Evolutionary conservation across 1,140 invertebrate genomes (phyloP), one percentile per base, ranked within the genome.

Genomic region (Melanaphis sacchari): DNA sequence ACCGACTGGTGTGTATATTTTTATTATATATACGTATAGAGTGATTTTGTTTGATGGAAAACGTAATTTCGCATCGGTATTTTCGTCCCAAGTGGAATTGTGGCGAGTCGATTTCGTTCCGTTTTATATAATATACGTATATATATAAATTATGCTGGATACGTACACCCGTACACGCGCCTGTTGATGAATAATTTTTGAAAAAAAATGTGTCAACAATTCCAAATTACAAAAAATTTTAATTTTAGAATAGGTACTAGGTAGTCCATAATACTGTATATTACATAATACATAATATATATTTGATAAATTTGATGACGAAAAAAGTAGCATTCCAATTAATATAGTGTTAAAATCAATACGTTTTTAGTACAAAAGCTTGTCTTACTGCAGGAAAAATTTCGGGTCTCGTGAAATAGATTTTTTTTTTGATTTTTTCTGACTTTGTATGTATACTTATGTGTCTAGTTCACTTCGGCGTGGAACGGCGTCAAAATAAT

Each of bases 21-120:
- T 84, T 40, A 38, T 38, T 84, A 84, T 85, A 49, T 22, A 11
- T 36, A 22, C 46, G 22, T 38, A 5, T 5, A 54, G 21, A 54
- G 88, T 89, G 36, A 89, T 89, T 89, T 89, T 40, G 88, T 89
- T 89, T 89, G 88, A 89, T 40, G 88, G 88, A 54, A 89, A 89
- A 52, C 88, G 88, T 54, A 54, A 89, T 89, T 88, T 88, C 87
- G 21, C 87, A 1, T 38, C 46, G 43, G 49, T n/a, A 38, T 66
- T 76, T 76, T 15, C 59, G 59, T n/a, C 49, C 49, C 22, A 36
- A 26, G 22, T 26, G 46, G 49, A 89, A 38, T 89, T 89, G 38
- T 76, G 59, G 59, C 59, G 31, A 76, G 59, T 76, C 59, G 59
- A 76, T n/a, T 76, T 76, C 59, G 59, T 15, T 76, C 59, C 59